Evolutionary conservation across 2,888 invertebrate species (phyloP), one percentile per base, ranked within the genome.

Genomic region (Antitype chi): DNA sequence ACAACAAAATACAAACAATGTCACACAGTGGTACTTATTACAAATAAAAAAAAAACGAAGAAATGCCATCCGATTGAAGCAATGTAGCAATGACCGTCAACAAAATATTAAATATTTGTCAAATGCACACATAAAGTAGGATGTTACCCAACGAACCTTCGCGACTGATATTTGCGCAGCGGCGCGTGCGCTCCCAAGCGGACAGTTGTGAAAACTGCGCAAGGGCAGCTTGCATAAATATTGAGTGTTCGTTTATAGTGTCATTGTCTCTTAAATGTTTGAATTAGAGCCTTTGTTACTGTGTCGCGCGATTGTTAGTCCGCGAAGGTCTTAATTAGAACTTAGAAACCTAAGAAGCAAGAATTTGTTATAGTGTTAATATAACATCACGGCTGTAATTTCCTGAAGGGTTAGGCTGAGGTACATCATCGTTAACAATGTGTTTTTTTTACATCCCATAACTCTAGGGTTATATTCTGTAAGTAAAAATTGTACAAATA

Each of bases 201-300:
- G 59, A 43, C 70, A 70, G 49, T 85, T 88, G 80, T 78, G 83
- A 70, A 78, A 82, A 87, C 85, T 77, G 81, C 73, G 73, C 87
- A 87, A 87, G 87, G 87, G 78, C 81, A 72, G 13, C 57, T 87
- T 86, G 76, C 85, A 53, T 63, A 63, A 85, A 78, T 49, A 43
- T 55, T 43, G 70, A 55, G 62, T 81, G 67, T 38, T 52, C 52
- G 57, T 59, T 82, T 60, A 52, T 71, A 52, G 28, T 77, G 57
- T 78, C 69, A 78, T 84, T 84, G 84, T 73, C 80, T 80, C 47
- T n/a, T 49, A 15, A 25, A 25, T 53, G 15, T 23, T 57, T 43
- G 43, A 81, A 78, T 81, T 78, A 64, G 78, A 78, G 75, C 78
- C 23, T 11, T 38, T 38, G 38, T 38, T 38, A 25, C 15, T 59